Evolutionary conservation across 1,140 invertebrate species (phyloP).

Genomic region (Danaus melanippus): DNA sequence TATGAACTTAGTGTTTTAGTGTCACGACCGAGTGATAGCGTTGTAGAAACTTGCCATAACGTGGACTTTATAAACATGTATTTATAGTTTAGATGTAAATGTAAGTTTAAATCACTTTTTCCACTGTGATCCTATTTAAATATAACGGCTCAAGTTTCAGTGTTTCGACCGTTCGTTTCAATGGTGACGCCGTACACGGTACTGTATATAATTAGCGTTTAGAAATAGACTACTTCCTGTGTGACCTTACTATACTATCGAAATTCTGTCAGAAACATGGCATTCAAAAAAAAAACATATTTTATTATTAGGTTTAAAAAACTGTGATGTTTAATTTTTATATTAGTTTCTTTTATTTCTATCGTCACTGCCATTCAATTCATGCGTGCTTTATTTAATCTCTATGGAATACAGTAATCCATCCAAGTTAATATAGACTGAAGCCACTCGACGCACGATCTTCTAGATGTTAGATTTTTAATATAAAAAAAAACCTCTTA

Average conservation of each 20-base stretch:
- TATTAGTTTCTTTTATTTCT: not conserved
- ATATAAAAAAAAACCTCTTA: not conserved
- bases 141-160: constrained; percentile 62
- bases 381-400: constrained; percentile 12
- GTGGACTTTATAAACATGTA: constrained; percentile 55
- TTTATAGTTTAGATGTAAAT: constrained; percentile 61
- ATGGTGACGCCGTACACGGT: constrained; percentile 31
- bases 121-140: constrained; percentile 71
- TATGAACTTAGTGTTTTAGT: constrained; percentile 59
- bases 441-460: constrained; percentile 64
- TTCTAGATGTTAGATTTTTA: constrained; percentile 41
- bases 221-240: constrained; percentile 60
- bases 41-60: constrained; percentile 67
- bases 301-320: constrained; percentile 48
- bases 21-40: constrained; percentile 53
- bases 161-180: constrained; percentile 49
- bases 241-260: constrained; percentile 63
- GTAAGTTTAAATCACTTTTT: constrained; percentile 68
- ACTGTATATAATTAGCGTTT: constrained; percentile 61
- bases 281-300: constrained; percentile 49
- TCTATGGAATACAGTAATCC: constrained; percentile 50
- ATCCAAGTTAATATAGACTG: constrained; percentile 70
- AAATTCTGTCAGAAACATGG: constrained; percentile 37
- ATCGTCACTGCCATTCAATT: not conserved
- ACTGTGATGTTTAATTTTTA: constrained; percentile 60